These are phyloP conservation scores for Lota lota DNA, from an alignment of 2,113 vertebrate genomes.

Conservation along the genomic window DNA sequence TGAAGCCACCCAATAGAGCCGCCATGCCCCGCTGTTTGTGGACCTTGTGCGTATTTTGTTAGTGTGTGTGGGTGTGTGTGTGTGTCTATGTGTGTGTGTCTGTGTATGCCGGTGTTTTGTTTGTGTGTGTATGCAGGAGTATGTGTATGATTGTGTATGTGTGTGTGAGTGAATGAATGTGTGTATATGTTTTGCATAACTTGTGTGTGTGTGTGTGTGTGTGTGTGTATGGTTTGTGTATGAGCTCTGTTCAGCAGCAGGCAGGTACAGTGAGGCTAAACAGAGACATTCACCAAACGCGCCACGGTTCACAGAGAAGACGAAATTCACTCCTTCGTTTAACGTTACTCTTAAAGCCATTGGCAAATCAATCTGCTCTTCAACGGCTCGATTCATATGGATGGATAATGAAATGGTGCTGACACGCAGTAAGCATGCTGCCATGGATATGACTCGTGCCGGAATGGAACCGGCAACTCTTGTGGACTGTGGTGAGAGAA, in stretches of 20 bases:
- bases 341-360: constrained; percentile 14
- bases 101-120: constrained; percentile 29
- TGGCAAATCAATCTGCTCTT: not conserved
- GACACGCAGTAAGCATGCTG: constrained; percentile 1
- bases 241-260: constrained; percentile 10
- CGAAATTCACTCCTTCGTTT: constrained; percentile 25
- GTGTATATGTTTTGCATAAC: constrained; percentile 10
- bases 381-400: not conserved
- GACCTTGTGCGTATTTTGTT: constrained; percentile 22
- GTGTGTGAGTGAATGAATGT: constrained; percentile 10
- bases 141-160: constrained; percentile 14
- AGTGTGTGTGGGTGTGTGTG: constrained; percentile 26
- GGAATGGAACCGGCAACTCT: not conserved
- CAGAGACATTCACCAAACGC: constrained; percentile 43
- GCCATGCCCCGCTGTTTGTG: constrained; percentile 43
- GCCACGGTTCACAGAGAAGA: constrained; percentile 35
- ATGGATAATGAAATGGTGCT: not conserved
- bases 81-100: not conserved
- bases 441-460: not conserved
- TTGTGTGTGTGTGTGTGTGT: not conserved
- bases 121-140: constrained; percentile 8
- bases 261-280: constrained; percentile 58
- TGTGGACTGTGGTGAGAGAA: not conserved
- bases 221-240: too few relatives aligned
- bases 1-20: constrained; percentile 77